phyloP scores from a whole-genome alignment of 2,888 invertebrate genomes.

The Seira musarum region DNA sequence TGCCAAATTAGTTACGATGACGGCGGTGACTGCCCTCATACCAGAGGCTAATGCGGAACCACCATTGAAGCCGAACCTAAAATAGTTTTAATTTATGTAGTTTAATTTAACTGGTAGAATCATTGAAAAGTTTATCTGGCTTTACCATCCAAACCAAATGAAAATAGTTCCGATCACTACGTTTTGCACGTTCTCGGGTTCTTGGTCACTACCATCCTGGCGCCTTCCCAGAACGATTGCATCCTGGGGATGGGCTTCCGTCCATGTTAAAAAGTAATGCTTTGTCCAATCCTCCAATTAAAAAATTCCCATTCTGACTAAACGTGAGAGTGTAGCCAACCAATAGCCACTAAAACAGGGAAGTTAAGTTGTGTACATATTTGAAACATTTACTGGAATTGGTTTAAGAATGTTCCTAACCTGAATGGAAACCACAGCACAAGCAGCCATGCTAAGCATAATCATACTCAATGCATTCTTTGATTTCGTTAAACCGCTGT shows the following conservation, averaged over 20 bases:
- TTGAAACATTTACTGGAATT: not conserved
- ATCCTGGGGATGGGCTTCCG: constrained; percentile 35
- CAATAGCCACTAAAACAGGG: constrained; percentile 56
- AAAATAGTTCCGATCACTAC: constrained; percentile 48
- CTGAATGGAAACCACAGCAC: constrained; percentile 63
- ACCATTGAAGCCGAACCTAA: constrained; percentile 64
- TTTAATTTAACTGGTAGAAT: too few relatives aligned
- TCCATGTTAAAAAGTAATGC: constrained; percentile 29
- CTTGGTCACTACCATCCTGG: not conserved
- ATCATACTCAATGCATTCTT: constrained; percentile 63
- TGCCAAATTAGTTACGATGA: constrained; percentile 59
- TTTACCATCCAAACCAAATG: constrained; percentile 54
- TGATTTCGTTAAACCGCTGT: constrained; percentile 59
- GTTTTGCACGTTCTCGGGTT: constrained; percentile 49
- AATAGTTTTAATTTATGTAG: not conserved
- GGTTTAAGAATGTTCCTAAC: constrained; percentile 17
- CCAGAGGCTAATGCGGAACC: constrained; percentile 48
- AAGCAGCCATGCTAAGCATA: constrained; percentile 58
- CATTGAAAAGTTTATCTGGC: too few relatives aligned
- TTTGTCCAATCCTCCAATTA: constrained; percentile 61
- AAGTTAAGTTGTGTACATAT: too few relatives aligned
- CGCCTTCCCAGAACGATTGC: constrained; percentile 29
- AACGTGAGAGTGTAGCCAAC: constrained; percentile 62
- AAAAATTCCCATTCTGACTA: constrained; percentile 33
- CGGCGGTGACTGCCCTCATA: constrained; percentile 56